Evolutionary conservation across 2,888 invertebrate genomes (phyloP), one percentile per base, ranked within the genome.

Genomic region (Amiota minor): DNA sequence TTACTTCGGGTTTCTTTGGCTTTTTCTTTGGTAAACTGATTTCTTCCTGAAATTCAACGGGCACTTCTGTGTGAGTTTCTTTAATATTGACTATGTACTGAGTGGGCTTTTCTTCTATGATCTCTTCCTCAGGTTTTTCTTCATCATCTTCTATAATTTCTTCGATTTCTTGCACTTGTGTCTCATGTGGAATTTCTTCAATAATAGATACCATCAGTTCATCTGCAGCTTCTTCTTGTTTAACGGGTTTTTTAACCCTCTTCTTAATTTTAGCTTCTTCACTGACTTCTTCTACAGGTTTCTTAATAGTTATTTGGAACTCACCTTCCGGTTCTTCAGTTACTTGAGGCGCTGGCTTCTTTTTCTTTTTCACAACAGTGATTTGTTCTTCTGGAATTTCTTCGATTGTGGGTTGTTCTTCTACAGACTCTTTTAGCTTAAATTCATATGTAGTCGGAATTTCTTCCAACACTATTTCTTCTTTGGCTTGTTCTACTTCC

Each of bases 291-390:
- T 89, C 84, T 2, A 83, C 78, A 16, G 81, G 79, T 72, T 78
- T 78, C n/a, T 81, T 84, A 0, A 82, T 75, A 18, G 80, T 81
- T 2, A 88, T 74, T 45, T 82, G 79, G 14, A 88, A 83, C 69
- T 88, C 86, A 10, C 82, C 88, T 56, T 87, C 88, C 10, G 87
- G 86, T 47, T 89, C 89, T 79, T 89, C 88, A 9, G n/a, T 85
- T 82, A 68, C 53, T 77, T 78, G 9, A 76, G 78, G 53, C 80
- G 79, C 72, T 80, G 78, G 85, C 64, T 78, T 81, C 78, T 72
- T 81, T 75, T 76, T 82, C 72, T 61, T 78, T 69, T 78, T 80
- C 55, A 75, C 76, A 16, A 77, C 70, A 20, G 49, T 75, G 76
- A 70, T n/a, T 62, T 75, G 73, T 55, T 76, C 74, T 67, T 75